Percentiles rank a stretch among this genome's conserved stretches.
phyloP scores from a whole-genome alignment of 2,888 invertebrate genomes.

The Gastracanthus pulcherrimus region DNA sequence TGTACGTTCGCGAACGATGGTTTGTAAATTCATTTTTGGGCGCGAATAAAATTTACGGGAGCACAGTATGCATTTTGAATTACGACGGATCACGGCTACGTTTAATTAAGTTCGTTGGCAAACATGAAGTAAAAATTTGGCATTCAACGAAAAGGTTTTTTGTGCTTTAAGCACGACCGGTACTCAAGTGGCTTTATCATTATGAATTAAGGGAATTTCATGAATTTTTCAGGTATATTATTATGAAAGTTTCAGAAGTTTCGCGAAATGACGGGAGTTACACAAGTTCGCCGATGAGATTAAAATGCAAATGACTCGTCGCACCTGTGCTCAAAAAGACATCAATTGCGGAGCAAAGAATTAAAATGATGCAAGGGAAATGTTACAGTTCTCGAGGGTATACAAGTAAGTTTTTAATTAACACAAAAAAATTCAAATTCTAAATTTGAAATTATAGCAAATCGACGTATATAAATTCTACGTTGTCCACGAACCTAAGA shows the following conservation, averaged over 20 bases:
- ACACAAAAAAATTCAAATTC: no score
- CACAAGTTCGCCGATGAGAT: slow-evolving; percentile 40
- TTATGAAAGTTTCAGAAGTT: slow-evolving; percentile 38
- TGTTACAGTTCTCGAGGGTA: background rate
- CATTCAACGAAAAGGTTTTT: background rate
- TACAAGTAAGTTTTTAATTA: background rate
- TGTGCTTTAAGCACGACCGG: slow-evolving; percentile 6
- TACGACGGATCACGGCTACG: no score
- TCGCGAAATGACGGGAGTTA: slow-evolving; percentile 37
- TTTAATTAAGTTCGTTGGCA: slow-evolving; percentile 21
- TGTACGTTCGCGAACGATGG: background rate
- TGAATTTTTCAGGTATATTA: slow-evolving; percentile 48
- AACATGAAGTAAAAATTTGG: background rate
- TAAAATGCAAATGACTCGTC: slow-evolving; percentile 50
- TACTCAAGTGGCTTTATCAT: slow-evolving; percentile 38
- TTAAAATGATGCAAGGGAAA: background rate
- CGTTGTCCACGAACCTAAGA: no score
- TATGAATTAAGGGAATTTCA: slow-evolving; percentile 46
- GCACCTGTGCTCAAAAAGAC: slow-evolving; percentile 23
- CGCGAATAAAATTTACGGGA: background rate
- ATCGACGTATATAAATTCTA: no score
- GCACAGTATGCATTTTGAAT: background rate
- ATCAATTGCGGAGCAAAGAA: slow-evolving; percentile 1
- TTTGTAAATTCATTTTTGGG: background rate
- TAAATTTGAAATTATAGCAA: no score